These are phyloP conservation scores for Clarias fuscus DNA, from an alignment of 2,797 vertebrate genomes.

Conservation along the genomic window DNA sequence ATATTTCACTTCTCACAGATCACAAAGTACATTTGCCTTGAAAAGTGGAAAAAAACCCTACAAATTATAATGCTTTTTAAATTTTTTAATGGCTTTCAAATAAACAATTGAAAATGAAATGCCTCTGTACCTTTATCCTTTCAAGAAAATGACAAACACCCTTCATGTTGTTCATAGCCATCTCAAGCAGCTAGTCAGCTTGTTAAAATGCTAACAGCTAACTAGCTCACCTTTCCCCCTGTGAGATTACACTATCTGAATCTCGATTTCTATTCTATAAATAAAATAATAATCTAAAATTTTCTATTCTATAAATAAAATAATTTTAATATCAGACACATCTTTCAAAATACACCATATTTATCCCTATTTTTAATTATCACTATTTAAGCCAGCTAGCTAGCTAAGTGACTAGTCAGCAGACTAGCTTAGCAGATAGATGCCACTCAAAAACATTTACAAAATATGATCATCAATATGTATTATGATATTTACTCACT, in stretches of 20 bases:
- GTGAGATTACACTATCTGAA: not conserved
- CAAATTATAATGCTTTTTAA: not conserved
- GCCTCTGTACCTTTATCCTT: not conserved
- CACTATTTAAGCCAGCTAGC: not conserved
- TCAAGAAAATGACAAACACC: not conserved
- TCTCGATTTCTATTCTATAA: not conserved
- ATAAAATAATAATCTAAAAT: not conserved
- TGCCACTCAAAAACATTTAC: not conserved
- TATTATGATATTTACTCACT: not conserved
- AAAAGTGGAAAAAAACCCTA: not conserved
- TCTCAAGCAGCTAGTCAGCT: not conserved
- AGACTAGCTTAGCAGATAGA: not conserved
- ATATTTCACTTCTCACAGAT: conserved; percentile 5
- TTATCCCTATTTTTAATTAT: not conserved
- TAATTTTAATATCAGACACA: not conserved
- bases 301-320: no score
- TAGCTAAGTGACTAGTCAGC: not conserved
- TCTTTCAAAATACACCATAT: not conserved
- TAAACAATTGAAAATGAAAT: not conserved
- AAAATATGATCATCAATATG: not conserved
- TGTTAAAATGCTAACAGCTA: not conserved
- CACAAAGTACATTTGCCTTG: not conserved
- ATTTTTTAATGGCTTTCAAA: not conserved
- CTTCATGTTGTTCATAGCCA: not conserved
- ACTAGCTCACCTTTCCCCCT: not conserved